Conservation (phyloP, 2,797 vertebrate genomes). For the Tragelaphus oryx region DNA sequence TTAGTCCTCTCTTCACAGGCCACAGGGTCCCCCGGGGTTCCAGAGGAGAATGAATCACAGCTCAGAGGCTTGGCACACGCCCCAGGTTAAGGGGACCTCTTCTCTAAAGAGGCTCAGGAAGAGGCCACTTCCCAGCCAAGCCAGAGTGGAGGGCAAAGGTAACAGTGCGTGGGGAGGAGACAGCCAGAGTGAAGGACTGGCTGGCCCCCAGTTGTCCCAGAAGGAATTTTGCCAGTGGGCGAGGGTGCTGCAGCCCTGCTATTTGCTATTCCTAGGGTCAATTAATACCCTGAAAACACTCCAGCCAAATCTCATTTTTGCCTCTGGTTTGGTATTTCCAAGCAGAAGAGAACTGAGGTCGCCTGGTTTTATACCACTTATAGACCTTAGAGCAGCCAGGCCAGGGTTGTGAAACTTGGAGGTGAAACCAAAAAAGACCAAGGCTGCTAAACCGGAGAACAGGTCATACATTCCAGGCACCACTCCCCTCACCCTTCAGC, state of each 20-base stretch:
- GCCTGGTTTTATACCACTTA: neutral
- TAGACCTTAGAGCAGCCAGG: neutral
- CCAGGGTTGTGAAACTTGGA: neutral
- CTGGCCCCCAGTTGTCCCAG: neutral
- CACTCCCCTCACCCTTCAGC: too few species aligned
- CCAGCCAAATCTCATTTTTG: neutral
- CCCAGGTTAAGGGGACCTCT: constrained; percentile 37
- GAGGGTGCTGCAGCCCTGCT: neutral
- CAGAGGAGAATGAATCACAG: neutral
- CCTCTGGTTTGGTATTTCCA: constrained; percentile 22
- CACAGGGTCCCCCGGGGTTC: neutral
- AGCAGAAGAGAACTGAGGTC: neutral
- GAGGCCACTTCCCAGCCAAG: constrained; percentile 41
- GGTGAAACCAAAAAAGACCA: neutral
- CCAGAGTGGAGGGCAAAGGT: constrained; percentile 17
- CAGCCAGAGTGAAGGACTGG: neutral
- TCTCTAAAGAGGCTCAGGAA: constrained; percentile 57
- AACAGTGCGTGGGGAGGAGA: neutral
- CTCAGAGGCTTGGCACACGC: constrained; percentile 35
- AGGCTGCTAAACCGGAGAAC: neutral
- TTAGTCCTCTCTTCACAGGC: neutral
- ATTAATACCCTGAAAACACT: neutral
- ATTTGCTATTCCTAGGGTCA: neutral
- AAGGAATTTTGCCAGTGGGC: neutral
- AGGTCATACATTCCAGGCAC: neutral